These are phyloP conservation scores for Hestina assimilis DNA, from an alignment of 1,140 invertebrate genomes.

Conservation along the genomic window DNA sequence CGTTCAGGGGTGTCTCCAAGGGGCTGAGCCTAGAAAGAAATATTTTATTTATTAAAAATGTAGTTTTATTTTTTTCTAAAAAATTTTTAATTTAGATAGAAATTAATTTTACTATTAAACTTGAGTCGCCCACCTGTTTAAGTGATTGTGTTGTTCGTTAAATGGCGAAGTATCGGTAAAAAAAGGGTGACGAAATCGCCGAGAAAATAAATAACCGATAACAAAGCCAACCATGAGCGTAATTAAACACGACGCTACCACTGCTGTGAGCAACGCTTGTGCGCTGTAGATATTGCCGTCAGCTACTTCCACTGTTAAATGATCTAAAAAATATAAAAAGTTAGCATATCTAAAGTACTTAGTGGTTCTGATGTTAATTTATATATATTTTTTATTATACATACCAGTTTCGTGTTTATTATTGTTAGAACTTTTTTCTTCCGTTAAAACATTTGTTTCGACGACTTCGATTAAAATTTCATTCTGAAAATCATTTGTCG, in stretches of 20 bases:
- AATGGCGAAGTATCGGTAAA: slow-evolving; percentile 86
- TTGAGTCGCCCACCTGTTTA: slow-evolving; percentile 64
- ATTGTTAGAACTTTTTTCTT: slow-evolving; percentile 51
- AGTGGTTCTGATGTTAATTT: not conserved
- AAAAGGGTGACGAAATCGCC: slow-evolving; percentile 84
- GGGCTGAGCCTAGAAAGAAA: slow-evolving; percentile 68
- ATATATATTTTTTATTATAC: not conserved
- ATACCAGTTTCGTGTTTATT: slow-evolving; percentile 71
- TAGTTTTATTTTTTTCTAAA: not conserved
- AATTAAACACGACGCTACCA: slow-evolving; percentile 87
- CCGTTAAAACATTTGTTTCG: slow-evolving; percentile 63
- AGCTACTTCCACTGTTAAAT: slow-evolving; percentile 80
- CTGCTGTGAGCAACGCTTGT: slow-evolving; percentile 87
- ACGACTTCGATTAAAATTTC: slow-evolving; percentile 72
- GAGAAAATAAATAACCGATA: slow-evolving; percentile 89
- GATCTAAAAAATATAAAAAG: slow-evolving; percentile 60
- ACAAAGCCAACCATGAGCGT: slow-evolving; percentile 90
- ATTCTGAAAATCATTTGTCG: slow-evolving; percentile 63
- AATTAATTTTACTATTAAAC: slow-evolving; percentile 5
- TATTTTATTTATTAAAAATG: slow-evolving; percentile 33
- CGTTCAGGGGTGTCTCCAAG: slow-evolving; percentile 80
- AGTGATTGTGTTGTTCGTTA: slow-evolving; percentile 82
- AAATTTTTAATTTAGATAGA: not conserved
- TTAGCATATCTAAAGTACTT: not conserved
- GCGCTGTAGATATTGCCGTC: slow-evolving; percentile 86